phyloP scores from a whole-genome alignment of 2,113 vertebrate genomes.

The Ceyx cyanopectus region DNA sequence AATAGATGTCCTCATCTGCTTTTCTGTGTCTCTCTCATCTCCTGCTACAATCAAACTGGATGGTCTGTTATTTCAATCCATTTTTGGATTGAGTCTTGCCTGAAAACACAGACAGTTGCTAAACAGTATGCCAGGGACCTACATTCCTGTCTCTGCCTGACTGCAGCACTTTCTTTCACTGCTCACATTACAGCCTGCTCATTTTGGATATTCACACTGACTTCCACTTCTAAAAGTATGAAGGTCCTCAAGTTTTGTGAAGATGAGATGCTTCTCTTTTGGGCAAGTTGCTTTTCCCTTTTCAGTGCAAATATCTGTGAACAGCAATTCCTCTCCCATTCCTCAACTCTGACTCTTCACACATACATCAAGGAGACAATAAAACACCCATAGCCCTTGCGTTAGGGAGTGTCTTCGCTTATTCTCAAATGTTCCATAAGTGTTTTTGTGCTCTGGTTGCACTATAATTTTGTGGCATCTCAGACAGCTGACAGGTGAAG shows the following conservation, averaged over 20 bases:
- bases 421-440: neutral
- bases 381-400: neutral
- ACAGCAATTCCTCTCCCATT: neutral
- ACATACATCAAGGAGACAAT: neutral
- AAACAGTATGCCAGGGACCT: conserved; percentile 20
- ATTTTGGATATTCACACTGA: neutral
- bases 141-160: conserved; percentile 26
- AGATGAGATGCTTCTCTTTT: neutral
- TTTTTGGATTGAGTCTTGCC: neutral
- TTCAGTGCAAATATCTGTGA: neutral
- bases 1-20: neutral
- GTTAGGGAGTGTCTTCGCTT: neutral
- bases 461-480: neutral
- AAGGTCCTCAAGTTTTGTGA: neutral
- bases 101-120: conserved; percentile 17
- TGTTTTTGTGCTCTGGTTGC: neutral
- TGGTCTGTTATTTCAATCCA: conserved; percentile 41
- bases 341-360: neutral
- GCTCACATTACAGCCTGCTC: conserved; percentile 16
- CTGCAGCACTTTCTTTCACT: conserved; percentile 31
- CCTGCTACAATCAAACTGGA: neutral
- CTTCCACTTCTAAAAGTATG: neutral
- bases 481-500: neutral
- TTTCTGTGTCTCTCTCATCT: neutral
- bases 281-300: neutral